Conservation (phyloP, 2,113 vertebrate species). For the Clinocottus analis region DNA sequence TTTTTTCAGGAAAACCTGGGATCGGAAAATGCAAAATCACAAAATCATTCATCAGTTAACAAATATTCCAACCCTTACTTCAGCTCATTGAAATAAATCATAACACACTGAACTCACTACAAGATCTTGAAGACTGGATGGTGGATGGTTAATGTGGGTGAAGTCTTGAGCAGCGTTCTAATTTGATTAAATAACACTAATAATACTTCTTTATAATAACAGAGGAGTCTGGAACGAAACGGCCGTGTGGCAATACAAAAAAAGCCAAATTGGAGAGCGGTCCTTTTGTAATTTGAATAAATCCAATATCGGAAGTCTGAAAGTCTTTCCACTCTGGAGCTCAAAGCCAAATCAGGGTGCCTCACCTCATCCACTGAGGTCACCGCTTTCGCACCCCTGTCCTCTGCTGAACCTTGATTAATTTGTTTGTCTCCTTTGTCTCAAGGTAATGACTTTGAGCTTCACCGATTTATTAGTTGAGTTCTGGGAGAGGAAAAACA, state of each 20-base stretch:
- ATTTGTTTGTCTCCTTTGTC: constrained; percentile 28
- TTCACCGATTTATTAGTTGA: constrained; percentile 3
- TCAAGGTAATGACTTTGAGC: constrained; percentile 35
- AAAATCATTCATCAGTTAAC: neutral
- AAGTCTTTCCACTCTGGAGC: neutral
- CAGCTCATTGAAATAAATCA: neutral
- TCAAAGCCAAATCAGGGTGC: neutral
- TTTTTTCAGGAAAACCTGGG: no score
- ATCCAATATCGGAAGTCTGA: neutral
- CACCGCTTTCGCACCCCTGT: neutral
- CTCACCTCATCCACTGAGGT: constrained; percentile 7
- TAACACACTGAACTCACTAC: neutral
- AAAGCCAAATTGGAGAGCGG: no score
- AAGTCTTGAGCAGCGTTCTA: neutral
- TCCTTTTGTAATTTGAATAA: neutral
- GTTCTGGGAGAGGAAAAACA: constrained; percentile 14
- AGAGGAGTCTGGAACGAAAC: neutral
- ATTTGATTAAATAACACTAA: neutral
- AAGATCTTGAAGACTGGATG: neutral
- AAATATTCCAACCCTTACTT: neutral
- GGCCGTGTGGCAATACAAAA: neutral
- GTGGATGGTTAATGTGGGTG: neutral
- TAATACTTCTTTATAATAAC: no score
- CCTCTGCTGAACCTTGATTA: constrained; percentile 12
- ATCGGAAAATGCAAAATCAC: neutral